Percentiles rank a stretch among this genome's conserved stretches.
Conservation (phyloP, 2,797 vertebrate species). For the Tympanoctomys barrerae region DNA sequence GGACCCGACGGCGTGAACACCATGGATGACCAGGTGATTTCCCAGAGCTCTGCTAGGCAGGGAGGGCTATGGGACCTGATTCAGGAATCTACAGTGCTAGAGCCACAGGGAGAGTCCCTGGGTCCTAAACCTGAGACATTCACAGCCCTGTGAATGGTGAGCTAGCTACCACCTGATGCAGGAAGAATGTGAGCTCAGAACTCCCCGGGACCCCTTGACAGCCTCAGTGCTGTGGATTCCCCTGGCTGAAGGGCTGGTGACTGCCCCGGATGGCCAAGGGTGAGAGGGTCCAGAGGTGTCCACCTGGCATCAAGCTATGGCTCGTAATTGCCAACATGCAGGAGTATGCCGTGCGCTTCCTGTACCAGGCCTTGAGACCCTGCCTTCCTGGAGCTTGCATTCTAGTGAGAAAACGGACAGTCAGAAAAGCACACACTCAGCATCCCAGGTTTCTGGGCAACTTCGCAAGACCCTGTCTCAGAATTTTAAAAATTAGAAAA, state of each 20-base stretch:
- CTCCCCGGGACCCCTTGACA: background rate
- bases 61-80: background rate
- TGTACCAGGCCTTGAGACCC: background rate
- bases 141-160: background rate
- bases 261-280: background rate
- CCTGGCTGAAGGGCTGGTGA: background rate
- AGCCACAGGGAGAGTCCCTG: background rate
- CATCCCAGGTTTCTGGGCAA: background rate
- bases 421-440: background rate
- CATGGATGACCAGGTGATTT: slow-evolving; percentile 97
- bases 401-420: background rate
- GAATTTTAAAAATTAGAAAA: background rate
- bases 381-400: background rate
- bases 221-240: background rate
- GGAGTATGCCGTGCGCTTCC: background rate
- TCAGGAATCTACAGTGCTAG: rapidly evolving
- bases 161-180: background rate
- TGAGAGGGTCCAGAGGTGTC: background rate
- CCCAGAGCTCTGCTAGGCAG: rapidly evolving
- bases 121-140: background rate
- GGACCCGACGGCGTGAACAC: slow-evolving; percentile 97
- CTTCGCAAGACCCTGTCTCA: background rate
- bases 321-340: rapidly evolving
- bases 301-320: background rate
- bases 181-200: background rate